phyloP scores from a whole-genome alignment of 2,888 invertebrate genomes.

The Lasioglossum pauxillum region DNA sequence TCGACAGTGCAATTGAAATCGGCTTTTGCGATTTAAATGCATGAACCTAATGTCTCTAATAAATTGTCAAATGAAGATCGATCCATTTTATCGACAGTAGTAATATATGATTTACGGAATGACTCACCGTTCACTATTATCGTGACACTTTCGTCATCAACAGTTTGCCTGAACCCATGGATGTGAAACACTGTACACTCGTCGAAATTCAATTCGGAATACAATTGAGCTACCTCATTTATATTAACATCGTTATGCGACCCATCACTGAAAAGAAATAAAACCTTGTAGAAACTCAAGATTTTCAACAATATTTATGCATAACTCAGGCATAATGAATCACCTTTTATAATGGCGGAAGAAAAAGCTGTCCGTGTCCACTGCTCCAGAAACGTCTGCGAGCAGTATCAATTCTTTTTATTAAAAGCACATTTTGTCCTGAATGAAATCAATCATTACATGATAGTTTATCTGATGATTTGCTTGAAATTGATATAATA shows the following conservation, averaged over 20 bases:
- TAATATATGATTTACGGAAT: too few relatives aligned
- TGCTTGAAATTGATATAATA: too few relatives aligned
- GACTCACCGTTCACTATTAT: not conserved
- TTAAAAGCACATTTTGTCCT: not conserved
- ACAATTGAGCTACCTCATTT: not conserved
- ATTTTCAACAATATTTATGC: not conserved
- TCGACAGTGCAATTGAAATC: not conserved
- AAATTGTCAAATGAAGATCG: too few relatives aligned
- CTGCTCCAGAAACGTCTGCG: not conserved
- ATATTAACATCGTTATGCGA: not conserved
- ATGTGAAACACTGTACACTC: not conserved
- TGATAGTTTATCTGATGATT: too few relatives aligned
- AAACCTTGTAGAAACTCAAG: not conserved
- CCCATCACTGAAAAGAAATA: not conserved
- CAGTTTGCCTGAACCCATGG: not conserved
- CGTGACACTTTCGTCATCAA: not conserved
- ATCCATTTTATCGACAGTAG: too few relatives aligned
- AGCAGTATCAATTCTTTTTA: not conserved
- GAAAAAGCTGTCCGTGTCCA: not conserved
- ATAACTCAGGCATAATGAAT: not conserved
- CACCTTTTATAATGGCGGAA: not conserved
- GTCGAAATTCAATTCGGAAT: not conserved
- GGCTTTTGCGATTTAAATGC: too few relatives aligned
- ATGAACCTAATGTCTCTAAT: too few relatives aligned
- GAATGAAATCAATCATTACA: not conserved